phyloP scores from a whole-genome alignment of 2,113 vertebrate genomes.

The Saccopteryx bilineata region DNA sequence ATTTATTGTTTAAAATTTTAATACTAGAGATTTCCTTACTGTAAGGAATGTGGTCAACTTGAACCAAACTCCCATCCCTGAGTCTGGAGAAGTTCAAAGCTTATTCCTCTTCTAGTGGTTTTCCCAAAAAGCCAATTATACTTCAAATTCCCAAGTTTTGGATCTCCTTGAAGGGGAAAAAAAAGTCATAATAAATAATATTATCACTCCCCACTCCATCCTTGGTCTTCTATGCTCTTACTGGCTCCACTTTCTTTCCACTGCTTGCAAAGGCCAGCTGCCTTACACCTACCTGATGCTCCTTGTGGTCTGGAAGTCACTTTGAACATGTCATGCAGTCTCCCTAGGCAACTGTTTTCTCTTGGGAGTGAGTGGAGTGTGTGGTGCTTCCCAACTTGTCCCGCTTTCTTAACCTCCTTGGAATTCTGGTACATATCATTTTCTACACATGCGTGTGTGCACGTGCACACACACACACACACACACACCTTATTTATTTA shows the following conservation, averaged over 20 bases:
- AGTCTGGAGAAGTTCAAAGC: not conserved
- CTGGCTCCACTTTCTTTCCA: not conserved
- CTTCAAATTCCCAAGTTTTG: not conserved
- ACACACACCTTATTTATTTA: not conserved
- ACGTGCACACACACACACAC: not conserved
- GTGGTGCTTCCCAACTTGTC: not conserved
- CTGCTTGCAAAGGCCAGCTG: not conserved
- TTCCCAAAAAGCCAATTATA: slow-evolving; percentile 31
- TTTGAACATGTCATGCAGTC: not conserved
- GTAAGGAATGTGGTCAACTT: not conserved
- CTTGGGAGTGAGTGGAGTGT: not conserved
- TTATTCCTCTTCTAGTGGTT: not conserved
- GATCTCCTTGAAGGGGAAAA: not conserved
- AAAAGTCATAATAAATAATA: not conserved
- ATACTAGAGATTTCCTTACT: not conserved
- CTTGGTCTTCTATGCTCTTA: not conserved
- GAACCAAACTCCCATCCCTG: not conserved
- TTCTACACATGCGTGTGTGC: not conserved
- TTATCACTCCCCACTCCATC: not conserved
- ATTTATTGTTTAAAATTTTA: not conserved
- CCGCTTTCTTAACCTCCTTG: not conserved
- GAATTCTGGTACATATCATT: not conserved
- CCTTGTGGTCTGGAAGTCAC: not conserved
- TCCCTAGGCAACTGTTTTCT: not conserved
- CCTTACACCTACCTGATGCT: not conserved